These are phyloP conservation scores for Mus pahari DNA, from an alignment of 2,113 vertebrate genomes.

Conservation along the genomic window DNA sequence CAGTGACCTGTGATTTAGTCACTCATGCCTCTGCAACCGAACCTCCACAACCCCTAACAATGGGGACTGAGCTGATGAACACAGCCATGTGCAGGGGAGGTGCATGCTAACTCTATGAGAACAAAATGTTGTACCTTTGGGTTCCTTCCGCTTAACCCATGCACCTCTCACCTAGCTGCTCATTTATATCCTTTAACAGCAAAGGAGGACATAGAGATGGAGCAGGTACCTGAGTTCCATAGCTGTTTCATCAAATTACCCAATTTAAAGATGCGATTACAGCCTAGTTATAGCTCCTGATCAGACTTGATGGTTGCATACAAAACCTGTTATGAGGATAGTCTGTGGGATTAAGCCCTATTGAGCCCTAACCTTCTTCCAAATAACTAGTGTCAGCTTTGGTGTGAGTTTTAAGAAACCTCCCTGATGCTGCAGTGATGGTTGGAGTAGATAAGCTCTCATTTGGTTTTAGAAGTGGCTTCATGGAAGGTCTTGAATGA, in stretches of 20 bases:
- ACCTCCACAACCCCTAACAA: background rate
- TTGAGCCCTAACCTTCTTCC: no score
- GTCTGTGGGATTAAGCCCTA: background rate
- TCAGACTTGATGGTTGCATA: background rate
- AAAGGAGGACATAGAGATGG: background rate
- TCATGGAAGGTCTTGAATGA: background rate
- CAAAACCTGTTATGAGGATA: background rate
- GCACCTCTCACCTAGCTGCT: background rate
- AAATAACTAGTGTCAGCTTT: background rate
- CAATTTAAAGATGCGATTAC: background rate
- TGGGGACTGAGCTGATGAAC: background rate
- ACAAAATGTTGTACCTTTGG: background rate
- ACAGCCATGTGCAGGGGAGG: fast-evolving
- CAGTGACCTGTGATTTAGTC: background rate
- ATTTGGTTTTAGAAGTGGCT: background rate
- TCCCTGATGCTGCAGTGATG: background rate
- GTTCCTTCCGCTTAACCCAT: fast-evolving
- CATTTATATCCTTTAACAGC: background rate
- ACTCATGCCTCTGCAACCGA: background rate
- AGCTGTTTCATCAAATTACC: background rate
- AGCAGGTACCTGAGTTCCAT: background rate
- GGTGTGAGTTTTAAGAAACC: background rate
- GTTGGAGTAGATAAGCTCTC: background rate
- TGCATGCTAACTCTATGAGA: background rate
- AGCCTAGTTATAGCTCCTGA: no score